Base-by-base conservation (phyloP, 2,113 vertebrate genomes). In the Pangasianodon hypophthalmus region DNA sequence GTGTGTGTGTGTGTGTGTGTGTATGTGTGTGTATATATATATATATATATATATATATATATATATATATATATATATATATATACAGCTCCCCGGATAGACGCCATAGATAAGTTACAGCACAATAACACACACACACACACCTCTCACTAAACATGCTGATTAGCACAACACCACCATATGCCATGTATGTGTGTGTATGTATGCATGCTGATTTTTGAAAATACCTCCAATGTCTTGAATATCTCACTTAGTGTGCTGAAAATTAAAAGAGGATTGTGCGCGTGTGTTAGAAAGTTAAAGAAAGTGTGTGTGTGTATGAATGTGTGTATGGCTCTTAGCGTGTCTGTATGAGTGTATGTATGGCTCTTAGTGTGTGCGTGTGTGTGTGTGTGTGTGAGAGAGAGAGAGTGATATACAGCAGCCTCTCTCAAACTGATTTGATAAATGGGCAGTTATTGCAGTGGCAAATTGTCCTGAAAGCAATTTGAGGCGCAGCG, bases 381-480 rank as follows among this genome's bases (percentile, higher is more conserved):
- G 73, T 29, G 46, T 80, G 77, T 48, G 41, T 52, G 21, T 13
- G 26, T 44, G 46, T 67, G 58, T 54, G 52, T 13, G 73, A 84
- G 85, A 60, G 71, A 60, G 62, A 48, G n/a, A 84, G 58, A 84
- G n/a, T 85, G 58, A 87, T 73, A 37, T 64, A 54, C 26, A 77
- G 56, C 87, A 62, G 54, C 64, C 77, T 91, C 48, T 94, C 95
- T 96, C 96, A 95, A 96, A 96, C 96, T 96, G 97, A 96, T 96
- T 95, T 97, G 96, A 98, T 97, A 96, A 98, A 97, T 96, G 97
- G 96, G 94, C 96, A 96, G 97, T 97, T 97, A 97, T 98, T 97
- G 97, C 96, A 88, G 93, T 97, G 96, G 96, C 96, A 97, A 97
- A 97, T 97, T 97, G 97, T 96, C 96, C 95, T 95, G 96, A 97